A percentile compares a stretch with the other conserved stretches of the same genome.
These are phyloP conservation scores for Mormyrus proboscirostris DNA, from an alignment of 2,797 vertebrate genomes.

Conservation along the genomic window DNA sequence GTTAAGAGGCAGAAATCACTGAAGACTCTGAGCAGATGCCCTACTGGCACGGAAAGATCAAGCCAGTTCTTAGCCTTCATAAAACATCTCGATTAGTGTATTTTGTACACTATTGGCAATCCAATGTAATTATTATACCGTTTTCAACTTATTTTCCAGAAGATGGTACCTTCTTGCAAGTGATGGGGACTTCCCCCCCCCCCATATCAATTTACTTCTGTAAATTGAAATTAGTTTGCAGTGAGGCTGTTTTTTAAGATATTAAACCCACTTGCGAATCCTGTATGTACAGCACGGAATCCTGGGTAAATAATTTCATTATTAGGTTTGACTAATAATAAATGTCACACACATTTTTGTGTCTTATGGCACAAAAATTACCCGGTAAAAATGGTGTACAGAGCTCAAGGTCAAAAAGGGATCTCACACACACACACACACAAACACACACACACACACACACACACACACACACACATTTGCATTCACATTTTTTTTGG, in stretches of 20 bases:
- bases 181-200: neutral
- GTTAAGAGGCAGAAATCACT: neutral
- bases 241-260: neutral
- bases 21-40: neutral
- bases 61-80: neutral
- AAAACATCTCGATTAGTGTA: neutral
- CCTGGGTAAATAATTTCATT: neutral
- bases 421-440: neutral
- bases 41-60: neutral
- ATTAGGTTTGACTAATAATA: neutral
- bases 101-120: neutral
- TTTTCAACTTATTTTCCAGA: neutral
- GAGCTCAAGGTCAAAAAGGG: neutral
- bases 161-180: neutral
- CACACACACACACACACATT: neutral
- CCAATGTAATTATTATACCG: neutral
- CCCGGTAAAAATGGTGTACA: neutral
- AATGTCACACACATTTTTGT: neutral
- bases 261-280: neutral
- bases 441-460: neutral
- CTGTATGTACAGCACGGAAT: neutral
- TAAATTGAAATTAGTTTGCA: neutral
- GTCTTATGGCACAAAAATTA: neutral
- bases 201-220: neutral
- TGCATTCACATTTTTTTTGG: neutral